These are phyloP conservation scores for Clarias platycephalus DNA, from an alignment of 2,797 vertebrate species.

Conservation along the genomic window DNA sequence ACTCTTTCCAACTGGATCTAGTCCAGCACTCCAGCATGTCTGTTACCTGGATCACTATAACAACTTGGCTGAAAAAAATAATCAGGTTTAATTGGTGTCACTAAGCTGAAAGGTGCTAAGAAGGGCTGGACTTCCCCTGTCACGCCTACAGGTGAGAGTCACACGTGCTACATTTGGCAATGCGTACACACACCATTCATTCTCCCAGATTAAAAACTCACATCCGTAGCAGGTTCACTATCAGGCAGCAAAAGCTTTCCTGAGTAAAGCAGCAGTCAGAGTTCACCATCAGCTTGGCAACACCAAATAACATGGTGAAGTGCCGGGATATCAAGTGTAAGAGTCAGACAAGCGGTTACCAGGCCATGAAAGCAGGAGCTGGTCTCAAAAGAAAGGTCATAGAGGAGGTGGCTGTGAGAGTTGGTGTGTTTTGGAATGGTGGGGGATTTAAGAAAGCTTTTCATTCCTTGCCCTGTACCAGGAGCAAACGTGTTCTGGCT, in stretches of 20 bases:
- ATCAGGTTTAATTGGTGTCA: constrained; percentile 53
- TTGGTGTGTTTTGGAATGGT: constrained; percentile 47
- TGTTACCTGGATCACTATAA: constrained; percentile 46
- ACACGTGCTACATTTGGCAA: constrained; percentile 49
- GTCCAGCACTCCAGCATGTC: constrained; percentile 42
- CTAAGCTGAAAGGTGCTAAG: constrained; percentile 38
- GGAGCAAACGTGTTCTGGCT: constrained; percentile 58
- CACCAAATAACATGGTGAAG: constrained; percentile 43
- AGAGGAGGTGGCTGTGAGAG: constrained; percentile 44
- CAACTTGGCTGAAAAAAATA: constrained; percentile 52
- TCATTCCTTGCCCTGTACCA: constrained; percentile 53
- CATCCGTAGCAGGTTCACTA: constrained; percentile 39
- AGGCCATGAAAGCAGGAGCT: constrained; percentile 49
- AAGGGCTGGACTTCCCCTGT: constrained; percentile 30
- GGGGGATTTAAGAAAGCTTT: constrained; percentile 53
- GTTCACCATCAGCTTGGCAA: constrained; percentile 48
- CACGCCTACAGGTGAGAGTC: constrained; percentile 51
- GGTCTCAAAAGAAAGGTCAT: constrained; percentile 49
- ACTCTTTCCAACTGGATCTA: constrained; percentile 42
- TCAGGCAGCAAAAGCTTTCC: constrained; percentile 41
- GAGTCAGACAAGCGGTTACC: constrained; percentile 47
- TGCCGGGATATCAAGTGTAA: constrained; percentile 38
- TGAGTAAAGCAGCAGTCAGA: constrained; percentile 44
- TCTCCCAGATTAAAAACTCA: constrained; percentile 45
- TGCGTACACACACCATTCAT: constrained; percentile 29